phyloP scores from a whole-genome alignment of 2,797 vertebrate genomes.

The Limnodromus scolopaceus region DNA sequence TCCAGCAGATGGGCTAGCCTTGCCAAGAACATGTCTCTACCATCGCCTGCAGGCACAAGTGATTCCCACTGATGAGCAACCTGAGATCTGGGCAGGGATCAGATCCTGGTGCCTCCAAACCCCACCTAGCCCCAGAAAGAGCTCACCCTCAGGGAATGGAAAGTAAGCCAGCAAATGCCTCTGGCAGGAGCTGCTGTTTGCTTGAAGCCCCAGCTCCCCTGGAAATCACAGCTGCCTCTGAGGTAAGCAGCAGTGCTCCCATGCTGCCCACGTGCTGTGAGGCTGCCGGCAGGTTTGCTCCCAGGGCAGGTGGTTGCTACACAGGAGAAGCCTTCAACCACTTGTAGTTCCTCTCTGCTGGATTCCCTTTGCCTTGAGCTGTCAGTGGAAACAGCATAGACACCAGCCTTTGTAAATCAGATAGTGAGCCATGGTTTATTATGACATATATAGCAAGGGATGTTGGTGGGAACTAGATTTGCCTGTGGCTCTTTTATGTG shows the following conservation, averaged over 20 bases:
- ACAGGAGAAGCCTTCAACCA: background rate
- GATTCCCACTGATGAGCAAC: background rate
- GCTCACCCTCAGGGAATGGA: background rate
- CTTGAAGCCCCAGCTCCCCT: background rate
- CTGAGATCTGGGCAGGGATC: background rate
- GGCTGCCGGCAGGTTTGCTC: background rate
- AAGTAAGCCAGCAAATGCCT: background rate
- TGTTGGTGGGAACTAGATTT: background rate
- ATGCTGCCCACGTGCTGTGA: rapidly evolving
- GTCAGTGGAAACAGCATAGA: background rate
- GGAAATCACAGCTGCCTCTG: background rate
- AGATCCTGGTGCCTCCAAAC: background rate
- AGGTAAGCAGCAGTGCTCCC: background rate
- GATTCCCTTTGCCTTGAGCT: background rate
- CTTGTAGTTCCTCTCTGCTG: background rate
- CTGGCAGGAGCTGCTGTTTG: background rate
- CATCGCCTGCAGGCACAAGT: background rate
- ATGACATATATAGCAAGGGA: background rate
- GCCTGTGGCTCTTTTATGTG: background rate
- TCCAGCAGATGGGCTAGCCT: background rate
- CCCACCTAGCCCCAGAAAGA: background rate
- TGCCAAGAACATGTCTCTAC: background rate
- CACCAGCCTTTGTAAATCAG: background rate
- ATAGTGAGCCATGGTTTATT: background rate
- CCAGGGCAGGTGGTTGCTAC: background rate